Evolutionary conservation across 2,888 invertebrate genomes (phyloP).

Genomic region (Hartigia nigra): DNA sequence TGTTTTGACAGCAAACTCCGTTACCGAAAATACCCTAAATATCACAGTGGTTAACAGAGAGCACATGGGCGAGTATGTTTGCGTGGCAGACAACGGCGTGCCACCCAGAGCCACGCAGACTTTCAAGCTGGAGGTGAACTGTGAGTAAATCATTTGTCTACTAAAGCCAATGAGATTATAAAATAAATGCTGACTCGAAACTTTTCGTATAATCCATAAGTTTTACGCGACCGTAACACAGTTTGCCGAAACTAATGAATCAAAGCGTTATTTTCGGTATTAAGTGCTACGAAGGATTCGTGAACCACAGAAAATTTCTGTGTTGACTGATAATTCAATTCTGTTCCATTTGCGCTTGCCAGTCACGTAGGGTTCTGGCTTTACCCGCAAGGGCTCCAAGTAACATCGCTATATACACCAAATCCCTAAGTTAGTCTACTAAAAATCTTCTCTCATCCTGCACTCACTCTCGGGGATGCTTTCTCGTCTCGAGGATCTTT

Average conservation of each 20-base stretch:
- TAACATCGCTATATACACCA: background rate
- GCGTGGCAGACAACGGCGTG: slow-evolving; percentile 87
- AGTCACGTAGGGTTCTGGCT: background rate
- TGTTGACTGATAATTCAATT: background rate
- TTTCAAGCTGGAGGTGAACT: slow-evolving; percentile 88
- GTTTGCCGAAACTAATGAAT: background rate
- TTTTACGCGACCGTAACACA: background rate
- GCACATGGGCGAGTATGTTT: slow-evolving; percentile 82
- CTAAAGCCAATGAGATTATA: background rate
- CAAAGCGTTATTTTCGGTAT: background rate
- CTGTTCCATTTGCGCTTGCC: background rate
- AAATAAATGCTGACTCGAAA: background rate
- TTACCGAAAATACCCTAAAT: slow-evolving; percentile 80
- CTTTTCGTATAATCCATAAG: background rate
- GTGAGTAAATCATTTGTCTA: slow-evolving; percentile 71
- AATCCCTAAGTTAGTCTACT: background rate
- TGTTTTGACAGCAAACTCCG: slow-evolving; percentile 46
- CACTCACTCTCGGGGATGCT: background rate
- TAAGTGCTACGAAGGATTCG: background rate
- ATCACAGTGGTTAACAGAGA: slow-evolving; percentile 79
- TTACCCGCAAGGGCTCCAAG: background rate
- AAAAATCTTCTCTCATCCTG: background rate
- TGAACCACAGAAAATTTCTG: background rate
- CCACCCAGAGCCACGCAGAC: slow-evolving; percentile 84
- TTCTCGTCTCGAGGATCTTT: background rate